A percentile compares a stretch with the other conserved stretches of the same genome.
Evolutionary conservation across 2,797 vertebrate species (phyloP).

Genomic region (Rhynchonycteris naso): DNA sequence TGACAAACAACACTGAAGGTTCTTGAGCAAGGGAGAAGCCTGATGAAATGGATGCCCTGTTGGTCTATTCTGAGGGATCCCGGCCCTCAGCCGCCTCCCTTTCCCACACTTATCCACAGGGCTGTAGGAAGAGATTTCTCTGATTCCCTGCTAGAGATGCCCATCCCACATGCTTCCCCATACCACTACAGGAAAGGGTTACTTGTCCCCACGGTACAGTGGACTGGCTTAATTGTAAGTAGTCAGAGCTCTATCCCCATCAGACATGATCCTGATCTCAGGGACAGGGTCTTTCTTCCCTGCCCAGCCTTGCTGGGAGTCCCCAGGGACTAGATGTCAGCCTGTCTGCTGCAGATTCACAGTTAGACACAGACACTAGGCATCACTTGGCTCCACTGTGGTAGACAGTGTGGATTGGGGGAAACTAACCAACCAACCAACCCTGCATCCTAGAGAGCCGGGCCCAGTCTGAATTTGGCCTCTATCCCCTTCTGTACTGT

Average conservation of each 20-base stretch:
- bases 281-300: not conserved
- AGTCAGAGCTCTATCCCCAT: not conserved
- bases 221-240: not conserved
- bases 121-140: not conserved
- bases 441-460: not conserved
- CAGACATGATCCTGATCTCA: not conserved
- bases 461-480: not conserved
- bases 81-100: not conserved
- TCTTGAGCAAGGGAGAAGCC: not conserved
- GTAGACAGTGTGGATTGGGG: not conserved
- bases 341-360: not conserved
- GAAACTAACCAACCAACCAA: not conserved
- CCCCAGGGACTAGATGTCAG: not conserved
- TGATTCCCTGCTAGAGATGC: not conserved
- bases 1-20: not conserved
- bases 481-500: not conserved
- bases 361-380: not conserved
- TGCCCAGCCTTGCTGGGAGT: not conserved
- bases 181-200: not conserved
- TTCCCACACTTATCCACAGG: not conserved
- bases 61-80: not conserved
- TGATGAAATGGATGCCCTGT: accelerated
- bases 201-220: not conserved
- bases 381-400: accelerated
- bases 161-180: accelerated